These are phyloP conservation scores for Eudasyphora cyanicolor DNA, from an alignment of 2,888 invertebrate genomes.

Conservation along the genomic window DNA sequence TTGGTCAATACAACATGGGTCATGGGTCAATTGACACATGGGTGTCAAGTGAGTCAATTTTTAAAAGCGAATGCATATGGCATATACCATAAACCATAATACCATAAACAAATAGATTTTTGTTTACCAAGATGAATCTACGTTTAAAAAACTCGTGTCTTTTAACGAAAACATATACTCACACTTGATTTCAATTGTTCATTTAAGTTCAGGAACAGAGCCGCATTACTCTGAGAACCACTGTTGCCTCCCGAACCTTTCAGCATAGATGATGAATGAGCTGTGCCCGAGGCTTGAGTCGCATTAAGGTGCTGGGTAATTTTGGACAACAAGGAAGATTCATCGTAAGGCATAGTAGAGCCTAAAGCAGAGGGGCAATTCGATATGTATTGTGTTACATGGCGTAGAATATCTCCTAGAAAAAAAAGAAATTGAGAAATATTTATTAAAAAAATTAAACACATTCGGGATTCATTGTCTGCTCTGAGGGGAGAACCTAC, in stretches of 20 bases:
- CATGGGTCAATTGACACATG: too few species aligned
- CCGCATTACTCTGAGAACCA: constrained; percentile 67
- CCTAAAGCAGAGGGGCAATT: constrained; percentile 72
- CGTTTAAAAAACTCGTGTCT: neutral
- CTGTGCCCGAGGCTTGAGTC: constrained; percentile 37
- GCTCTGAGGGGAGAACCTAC: too few species aligned
- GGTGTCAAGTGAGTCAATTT: too few species aligned
- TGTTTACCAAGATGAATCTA: too few species aligned
- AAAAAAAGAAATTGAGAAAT: constrained; percentile 20
- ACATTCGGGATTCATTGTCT: too few species aligned
- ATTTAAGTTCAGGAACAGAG: constrained; percentile 72
- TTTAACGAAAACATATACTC: too few species aligned
- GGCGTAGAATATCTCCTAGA: constrained; percentile 72
- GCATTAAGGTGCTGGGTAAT: constrained; percentile 71
- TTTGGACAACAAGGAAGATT: constrained; percentile 71
- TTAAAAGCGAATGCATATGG: too few species aligned
- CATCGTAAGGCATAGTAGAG: constrained; percentile 72
- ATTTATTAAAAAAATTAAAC: too few species aligned
- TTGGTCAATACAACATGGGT: too few species aligned
- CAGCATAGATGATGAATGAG: constrained; percentile 36
- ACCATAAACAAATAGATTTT: too few species aligned
- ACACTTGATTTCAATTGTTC: constrained; percentile 74
- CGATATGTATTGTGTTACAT: constrained; percentile 74
- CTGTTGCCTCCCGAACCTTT: constrained; percentile 8
- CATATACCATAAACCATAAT: too few species aligned